These are phyloP conservation scores for Parazoanthus atlanticus DNA, from an alignment of 92 coral and sea anemone species.

Conservation along the genomic window DNA sequence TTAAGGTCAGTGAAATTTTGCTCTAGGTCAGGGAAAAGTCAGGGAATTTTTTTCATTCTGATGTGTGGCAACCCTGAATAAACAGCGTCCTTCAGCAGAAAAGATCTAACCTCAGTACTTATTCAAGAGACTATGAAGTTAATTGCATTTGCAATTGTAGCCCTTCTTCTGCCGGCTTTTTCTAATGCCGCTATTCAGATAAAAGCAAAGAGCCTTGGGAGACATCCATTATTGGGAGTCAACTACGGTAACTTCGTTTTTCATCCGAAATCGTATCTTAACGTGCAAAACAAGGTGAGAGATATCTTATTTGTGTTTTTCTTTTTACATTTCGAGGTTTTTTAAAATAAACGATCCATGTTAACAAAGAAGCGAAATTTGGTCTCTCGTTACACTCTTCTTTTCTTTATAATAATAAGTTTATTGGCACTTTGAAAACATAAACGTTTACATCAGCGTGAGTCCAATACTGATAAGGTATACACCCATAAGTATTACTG, in stretches of 20 bases:
- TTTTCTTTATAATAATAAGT: no score
- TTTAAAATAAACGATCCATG: not conserved
- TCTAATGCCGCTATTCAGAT: not conserved
- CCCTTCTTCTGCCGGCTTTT: not conserved
- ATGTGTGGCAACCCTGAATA: no score
- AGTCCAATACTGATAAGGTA: no score
- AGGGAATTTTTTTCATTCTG: no score
- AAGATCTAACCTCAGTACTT: not conserved
- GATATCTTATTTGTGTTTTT: not conserved
- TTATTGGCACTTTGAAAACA: no score
- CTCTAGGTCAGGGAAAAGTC: no score
- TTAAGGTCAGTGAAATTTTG: no score
- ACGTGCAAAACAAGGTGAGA: not conserved
- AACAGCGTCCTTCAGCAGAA: not conserved
- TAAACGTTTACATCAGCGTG: no score
- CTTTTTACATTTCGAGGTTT: not conserved
- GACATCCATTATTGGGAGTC: not conserved
- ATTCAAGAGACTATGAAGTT: not conserved
- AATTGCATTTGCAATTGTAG: not conserved
- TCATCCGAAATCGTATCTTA: slow-evolving; percentile 9
- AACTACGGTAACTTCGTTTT: slow-evolving; percentile 6
- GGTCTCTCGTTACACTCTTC: no score
- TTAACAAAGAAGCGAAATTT: not conserved
- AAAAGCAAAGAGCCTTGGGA: not conserved
- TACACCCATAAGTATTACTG: no score